These are phyloP conservation scores for Lepidocolaptes lacrymiger DNA, from an alignment of 2,797 vertebrate species.

Conservation along the genomic window DNA sequence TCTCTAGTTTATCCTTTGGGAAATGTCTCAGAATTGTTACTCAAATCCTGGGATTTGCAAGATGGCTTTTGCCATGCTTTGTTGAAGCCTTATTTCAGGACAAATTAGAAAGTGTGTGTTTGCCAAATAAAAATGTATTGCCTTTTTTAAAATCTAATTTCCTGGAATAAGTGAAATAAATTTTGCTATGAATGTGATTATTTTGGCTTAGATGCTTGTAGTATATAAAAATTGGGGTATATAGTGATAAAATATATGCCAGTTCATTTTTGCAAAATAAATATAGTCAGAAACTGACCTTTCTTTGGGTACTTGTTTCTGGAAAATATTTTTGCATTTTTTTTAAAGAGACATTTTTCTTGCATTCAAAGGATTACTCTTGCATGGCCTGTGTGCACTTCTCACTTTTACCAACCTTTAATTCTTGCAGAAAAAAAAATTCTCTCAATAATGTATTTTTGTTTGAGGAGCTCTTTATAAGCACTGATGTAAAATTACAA, in stretches of 20 bases:
- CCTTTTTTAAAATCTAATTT: too few relatives aligned
- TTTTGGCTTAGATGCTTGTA: not conserved
- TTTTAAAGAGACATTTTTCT: not conserved
- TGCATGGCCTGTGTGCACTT: rapidly evolving
- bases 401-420: not conserved
- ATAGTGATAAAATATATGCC: not conserved
- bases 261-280: not conserved
- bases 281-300: not conserved
- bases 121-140: not conserved
- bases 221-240: not conserved
- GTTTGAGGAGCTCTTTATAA: not conserved
- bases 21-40: not conserved
- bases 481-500: not conserved
- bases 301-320: not conserved
- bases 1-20: not conserved
- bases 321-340: not conserved
- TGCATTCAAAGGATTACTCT: not conserved
- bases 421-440: not conserved
- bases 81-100: not conserved
- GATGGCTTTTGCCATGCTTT: not conserved
- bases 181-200: not conserved
- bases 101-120: not conserved
- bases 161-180: not conserved
- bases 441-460: not conserved
- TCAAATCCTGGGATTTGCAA: not conserved